Percentiles rank a stretch among this genome's conserved stretches.
These are phyloP conservation scores for Lapara coniferarum DNA, from an alignment of 2,888 invertebrate species.

Conservation along the genomic window DNA sequence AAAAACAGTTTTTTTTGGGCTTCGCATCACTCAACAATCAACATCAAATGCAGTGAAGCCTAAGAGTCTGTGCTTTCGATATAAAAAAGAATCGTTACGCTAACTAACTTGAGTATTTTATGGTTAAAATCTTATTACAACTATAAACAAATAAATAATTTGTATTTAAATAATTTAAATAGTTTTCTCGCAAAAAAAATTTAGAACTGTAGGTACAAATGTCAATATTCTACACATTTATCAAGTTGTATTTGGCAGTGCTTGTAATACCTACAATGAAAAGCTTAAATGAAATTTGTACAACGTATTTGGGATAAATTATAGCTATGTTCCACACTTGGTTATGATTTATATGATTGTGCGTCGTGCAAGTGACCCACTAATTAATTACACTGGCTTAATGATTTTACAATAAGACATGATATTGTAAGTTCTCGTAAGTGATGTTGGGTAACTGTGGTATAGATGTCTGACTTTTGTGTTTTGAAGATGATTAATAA, in stretches of 20 bases:
- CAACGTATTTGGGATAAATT: slow-evolving; percentile 30
- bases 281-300: slow-evolving; percentile 27
- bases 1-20: too few relatives aligned
- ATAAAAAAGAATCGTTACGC: too few relatives aligned
- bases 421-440: neutral
- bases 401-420: neutral
- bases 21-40: too few relatives aligned
- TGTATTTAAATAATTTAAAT: neutral
- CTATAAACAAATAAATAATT: neutral
- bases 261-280: slow-evolving; percentile 24
- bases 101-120: too few relatives aligned
- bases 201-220: neutral
- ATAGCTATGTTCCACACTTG: slow-evolving; percentile 23
- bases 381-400: neutral
- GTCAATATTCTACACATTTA: slow-evolving; percentile 13
- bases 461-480: too few relatives aligned
- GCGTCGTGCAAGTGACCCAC: neutral
- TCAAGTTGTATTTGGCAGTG: slow-evolving; percentile 24
- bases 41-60: too few relatives aligned
- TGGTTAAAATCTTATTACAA: neutral
- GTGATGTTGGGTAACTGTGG: neutral
- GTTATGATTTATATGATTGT: slow-evolving; percentile 28
- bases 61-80: too few relatives aligned
- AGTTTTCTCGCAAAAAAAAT: too few relatives aligned
- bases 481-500: too few relatives aligned